A percentile compares a stretch with the other conserved stretches of the same genome.
These are phyloP conservation scores for Tipula vernalis DNA, from an alignment of 2,888 invertebrate genomes.

Conservation along the genomic window DNA sequence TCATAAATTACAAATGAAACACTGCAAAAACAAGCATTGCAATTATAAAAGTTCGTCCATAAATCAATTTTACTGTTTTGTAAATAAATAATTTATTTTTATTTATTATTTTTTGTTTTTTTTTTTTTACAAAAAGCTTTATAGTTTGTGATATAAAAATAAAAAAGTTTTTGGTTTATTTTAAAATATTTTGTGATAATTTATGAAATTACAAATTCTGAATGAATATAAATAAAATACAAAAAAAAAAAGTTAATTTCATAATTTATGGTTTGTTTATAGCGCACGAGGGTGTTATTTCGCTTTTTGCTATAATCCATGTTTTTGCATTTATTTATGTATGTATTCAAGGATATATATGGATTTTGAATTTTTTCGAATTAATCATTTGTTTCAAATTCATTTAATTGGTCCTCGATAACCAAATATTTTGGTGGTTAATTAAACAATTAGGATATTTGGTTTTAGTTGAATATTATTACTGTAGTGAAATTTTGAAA, in stretches of 20 bases:
- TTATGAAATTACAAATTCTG: not conserved
- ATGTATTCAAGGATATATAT: no score
- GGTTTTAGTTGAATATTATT: no score
- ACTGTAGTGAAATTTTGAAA: no score
- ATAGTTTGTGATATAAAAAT: not conserved
- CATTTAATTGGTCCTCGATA: no score
- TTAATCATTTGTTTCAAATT: no score
- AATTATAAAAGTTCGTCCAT: not conserved
- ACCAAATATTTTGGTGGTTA: no score
- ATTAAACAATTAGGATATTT: no score
- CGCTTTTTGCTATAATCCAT: no score
- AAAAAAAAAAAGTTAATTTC: not conserved
- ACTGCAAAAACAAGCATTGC: not conserved
- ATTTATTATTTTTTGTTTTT: no score
- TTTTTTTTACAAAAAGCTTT: not conserved
- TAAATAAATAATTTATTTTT: not conserved
- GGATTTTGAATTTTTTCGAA: no score
- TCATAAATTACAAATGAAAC: not conserved
- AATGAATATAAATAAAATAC: not conserved
- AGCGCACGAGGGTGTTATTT: not conserved
- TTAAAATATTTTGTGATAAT: not conserved
- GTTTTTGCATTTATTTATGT: no score
- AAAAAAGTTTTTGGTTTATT: not conserved
- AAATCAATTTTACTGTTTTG: not conserved
- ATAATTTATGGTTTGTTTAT: not conserved